Base-by-base conservation (phyloP, 2,888 invertebrate genomes). In the Plagiodera versicolora region DNA sequence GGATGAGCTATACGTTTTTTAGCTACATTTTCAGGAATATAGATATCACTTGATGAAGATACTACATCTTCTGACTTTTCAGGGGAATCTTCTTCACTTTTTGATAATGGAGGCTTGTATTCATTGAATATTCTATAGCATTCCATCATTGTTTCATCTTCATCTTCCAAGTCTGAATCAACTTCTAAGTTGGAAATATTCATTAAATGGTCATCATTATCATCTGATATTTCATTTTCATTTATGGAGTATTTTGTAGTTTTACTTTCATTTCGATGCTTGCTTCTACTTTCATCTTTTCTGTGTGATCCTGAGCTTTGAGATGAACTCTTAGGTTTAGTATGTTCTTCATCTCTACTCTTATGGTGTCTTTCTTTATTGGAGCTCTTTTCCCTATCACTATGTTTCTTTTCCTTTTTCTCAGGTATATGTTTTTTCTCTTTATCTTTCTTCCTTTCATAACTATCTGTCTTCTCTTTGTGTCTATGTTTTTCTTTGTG, bases 121-220 rank as follows among this genome's bases (percentile, higher is more conserved):
- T 93, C 91, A 79, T 92, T 91, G 80, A 93, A 95, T 71, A 95
- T 94, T 81, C 86, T 88, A 74, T 90, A 87, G 78, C 95, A 95
- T 79, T 95, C 92, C 53, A 69, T 62, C 67, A 77, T 67, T n/a
- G 75, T 77, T 70, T 90, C 87, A 73, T 89, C 88, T 61, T 92
- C 87, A 48, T 74, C 70, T 67, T 89, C 87, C 3, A 68, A 54
- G 57, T 73, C 73, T 18, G 65, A 46, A 53, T 72, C 72, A 47
- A 50, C 61, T 16, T 52, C 53, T 28, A 58, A 51, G 46, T 46
- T 59, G 30, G 45, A 55, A 35, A 39, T 48, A n/a, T 61, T 63
- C 6, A 24, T 28, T 39, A 14, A 24, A 45, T 39, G 28, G 16
- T 9, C 24, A 28, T 53, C 61, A 48, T 65, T 56, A 8, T 64